Base-by-base conservation (phyloP, 2,888 invertebrate species). In the Aporophyla nigra region DNA sequence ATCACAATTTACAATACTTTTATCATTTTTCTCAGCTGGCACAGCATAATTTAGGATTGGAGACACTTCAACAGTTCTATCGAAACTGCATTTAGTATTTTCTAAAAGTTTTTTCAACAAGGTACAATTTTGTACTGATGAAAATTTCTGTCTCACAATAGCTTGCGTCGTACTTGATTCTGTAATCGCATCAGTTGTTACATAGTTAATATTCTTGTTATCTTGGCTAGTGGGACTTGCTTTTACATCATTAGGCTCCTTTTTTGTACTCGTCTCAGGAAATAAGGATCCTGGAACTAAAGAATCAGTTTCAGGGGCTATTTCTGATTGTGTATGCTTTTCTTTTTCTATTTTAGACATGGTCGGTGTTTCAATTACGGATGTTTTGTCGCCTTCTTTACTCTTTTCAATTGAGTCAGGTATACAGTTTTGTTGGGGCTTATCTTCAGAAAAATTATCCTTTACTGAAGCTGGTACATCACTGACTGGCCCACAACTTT, bases 101-200 rank as follows among this genome's bases (percentile, higher is more conserved):
- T 96, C 95, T 83, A 96, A 89, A 69, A 96, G 92, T 86, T 95
- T 95, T 87, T 96, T 96, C 70, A 96, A 88, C 75, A 96, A 90
- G 73, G 95, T 96, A 90, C 95, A 96, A 83, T 95, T 96, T 89
- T 95, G 94, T 78, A 93, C 90, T 75, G 93, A 86, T 71, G 90
- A 78, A 70, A 83, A 83, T 81, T 89, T 90, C 66, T 90, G 89
- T 76, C 89, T 92, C 77, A 81, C 81, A 75, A 88, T 76, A 81
- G 90, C 66, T 87, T 89, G 83, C 76, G 82, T 84, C 67, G 80
- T 76, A 83, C 83, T 86, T 72, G 84, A 77, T 71, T 87, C 84
- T 73, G 81, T 61, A 27, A 69, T 51, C 24, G 56, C 27, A 76
- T 83, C 86, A 59, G 71, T 70, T 67, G 71, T 40, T 76, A 69